Evolutionary conservation across 2,888 invertebrate genomes (phyloP).

Genomic region (Anaspis maculata): DNA sequence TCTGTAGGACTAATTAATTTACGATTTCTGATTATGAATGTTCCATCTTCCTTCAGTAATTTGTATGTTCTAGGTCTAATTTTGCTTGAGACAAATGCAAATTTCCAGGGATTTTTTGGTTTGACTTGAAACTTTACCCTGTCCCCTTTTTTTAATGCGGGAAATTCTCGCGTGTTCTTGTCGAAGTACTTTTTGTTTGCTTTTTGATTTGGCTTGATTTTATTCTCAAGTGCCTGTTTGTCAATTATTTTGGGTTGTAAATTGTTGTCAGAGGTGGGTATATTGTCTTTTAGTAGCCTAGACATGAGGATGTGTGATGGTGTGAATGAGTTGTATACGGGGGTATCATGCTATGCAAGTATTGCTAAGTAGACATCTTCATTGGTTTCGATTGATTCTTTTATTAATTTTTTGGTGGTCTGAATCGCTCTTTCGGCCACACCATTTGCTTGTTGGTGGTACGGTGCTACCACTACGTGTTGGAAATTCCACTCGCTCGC

Average conservation of each 20-base stretch:
- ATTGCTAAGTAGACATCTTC: slow-evolving; percentile 2
- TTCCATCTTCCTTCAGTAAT: no score
- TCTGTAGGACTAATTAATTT: no score
- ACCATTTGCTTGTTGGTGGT: not conserved
- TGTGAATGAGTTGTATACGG: slow-evolving; percentile 3
- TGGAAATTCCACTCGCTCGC: not conserved
- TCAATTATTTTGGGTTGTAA: slow-evolving; percentile 7
- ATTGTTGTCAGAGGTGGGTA: slow-evolving; percentile 3
- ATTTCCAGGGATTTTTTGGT: no score
- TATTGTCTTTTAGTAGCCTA: slow-evolving; percentile 5
- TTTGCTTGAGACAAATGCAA: no score
- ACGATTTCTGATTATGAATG: no score
- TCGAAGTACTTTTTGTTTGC: slow-evolving; percentile 6
- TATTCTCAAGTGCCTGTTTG: slow-evolving; percentile 2
- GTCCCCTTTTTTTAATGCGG: slow-evolving; percentile 1
- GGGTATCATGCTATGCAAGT: slow-evolving; percentile 5
- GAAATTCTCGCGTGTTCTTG: slow-evolving; percentile 2
- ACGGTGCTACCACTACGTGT: not conserved
- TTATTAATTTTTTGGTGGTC: not conserved
- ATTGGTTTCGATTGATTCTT: slow-evolving; percentile 2
- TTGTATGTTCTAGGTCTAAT: no score
- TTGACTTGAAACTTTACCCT: no score
- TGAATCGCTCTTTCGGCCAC: not conserved
- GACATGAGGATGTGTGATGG: slow-evolving; percentile 8
- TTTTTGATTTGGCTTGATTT: slow-evolving; percentile 2